Evolutionary conservation across 92 coral and sea anemone species (phyloP).

Genomic region (Umimayanthus kanabou): DNA sequence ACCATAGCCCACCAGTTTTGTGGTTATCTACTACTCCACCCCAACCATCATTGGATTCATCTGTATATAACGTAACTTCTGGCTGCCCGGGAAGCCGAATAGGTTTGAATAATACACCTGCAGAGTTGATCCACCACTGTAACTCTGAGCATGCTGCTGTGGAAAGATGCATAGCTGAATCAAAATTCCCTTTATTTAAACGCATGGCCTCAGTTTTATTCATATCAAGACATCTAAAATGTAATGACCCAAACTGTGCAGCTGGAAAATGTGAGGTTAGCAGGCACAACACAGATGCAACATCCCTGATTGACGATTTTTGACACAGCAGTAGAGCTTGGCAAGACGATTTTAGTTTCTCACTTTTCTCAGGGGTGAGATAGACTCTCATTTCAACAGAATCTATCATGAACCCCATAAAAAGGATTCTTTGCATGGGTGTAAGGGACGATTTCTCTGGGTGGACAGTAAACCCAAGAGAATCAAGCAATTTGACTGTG

Average conservation of each 20-base stretch:
- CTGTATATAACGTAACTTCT: conserved; percentile 36
- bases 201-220: conserved; percentile 61
- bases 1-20: no score
- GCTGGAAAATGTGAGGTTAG: conserved; percentile 53
- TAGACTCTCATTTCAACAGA: conserved; percentile 39
- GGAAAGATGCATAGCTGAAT: not conserved
- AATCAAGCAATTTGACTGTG: no score
- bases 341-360: conserved; percentile 12
- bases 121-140: no score
- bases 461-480: conserved; percentile 47
- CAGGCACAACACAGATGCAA: conserved; percentile 10
- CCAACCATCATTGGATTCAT: conserved; percentile 53
- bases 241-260: not conserved
- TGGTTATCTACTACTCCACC: conserved; percentile 9
- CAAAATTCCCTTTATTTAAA: conserved; percentile 57
- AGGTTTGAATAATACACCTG: no score
- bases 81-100: conserved; percentile 31
- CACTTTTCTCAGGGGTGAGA: conserved; percentile 40
- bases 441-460: not conserved
- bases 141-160: no score
- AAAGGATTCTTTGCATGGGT: conserved; percentile 33
- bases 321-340: no score
- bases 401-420: conserved; percentile 15
- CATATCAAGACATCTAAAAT: not conserved
- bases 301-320: no score